phyloP scores from a whole-genome alignment of 2,113 vertebrate genomes.

The Campylomormyrus numenius region DNA sequence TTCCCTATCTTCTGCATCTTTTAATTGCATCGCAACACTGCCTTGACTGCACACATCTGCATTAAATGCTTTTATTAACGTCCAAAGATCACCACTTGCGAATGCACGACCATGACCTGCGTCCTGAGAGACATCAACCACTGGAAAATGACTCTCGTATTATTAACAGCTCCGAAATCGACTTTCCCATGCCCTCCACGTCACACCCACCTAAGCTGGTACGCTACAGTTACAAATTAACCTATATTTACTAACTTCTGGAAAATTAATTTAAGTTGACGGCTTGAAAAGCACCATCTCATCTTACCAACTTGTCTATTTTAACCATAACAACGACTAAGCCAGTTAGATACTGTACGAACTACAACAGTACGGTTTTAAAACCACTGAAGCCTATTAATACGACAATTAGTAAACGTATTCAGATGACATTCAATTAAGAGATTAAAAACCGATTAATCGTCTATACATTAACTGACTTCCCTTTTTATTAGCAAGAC shows the following conservation, averaged over 20 bases:
- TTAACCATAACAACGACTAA: neutral
- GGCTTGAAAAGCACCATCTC: neutral
- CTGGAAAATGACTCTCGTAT: neutral
- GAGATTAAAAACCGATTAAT: neutral
- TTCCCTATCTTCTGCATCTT: neutral
- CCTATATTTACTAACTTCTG: neutral
- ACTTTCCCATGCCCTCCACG: neutral
- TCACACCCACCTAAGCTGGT: neutral
- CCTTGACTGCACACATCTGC: neutral
- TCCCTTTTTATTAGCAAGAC: neutral
- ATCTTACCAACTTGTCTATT: neutral
- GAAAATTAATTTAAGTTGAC: neutral
- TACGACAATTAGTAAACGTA: neutral
- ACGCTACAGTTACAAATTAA: neutral
- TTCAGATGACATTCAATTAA: neutral
- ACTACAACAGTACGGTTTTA: neutral
- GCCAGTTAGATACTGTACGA: neutral
- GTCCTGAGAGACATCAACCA: neutral
- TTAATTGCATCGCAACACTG: neutral
- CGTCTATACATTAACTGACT: neutral
- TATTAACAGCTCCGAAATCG: neutral
- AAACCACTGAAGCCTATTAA: neutral
- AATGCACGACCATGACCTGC: neutral
- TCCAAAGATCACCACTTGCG: neutral
- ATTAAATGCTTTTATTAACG: neutral